Conservation (phyloP, 2,797 vertebrate genomes). For the Schizopygopsis malacanthus region DNA sequence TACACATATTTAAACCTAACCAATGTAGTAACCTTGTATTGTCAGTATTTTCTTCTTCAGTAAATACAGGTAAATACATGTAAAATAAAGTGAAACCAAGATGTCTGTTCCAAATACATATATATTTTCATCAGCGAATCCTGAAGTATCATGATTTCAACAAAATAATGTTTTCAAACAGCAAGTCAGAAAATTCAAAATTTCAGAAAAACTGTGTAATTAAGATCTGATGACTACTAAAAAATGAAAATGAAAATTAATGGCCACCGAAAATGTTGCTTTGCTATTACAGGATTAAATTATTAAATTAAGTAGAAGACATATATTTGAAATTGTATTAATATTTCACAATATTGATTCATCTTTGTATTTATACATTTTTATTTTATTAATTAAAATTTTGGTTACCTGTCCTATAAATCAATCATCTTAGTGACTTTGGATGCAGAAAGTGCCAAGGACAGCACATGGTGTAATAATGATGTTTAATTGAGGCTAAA, state of each 20-base stretch:
- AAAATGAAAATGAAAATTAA: too few relatives aligned
- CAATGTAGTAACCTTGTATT: too few relatives aligned
- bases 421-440: background rate
- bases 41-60: too few relatives aligned
- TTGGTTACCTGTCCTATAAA: background rate
- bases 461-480: conserved; percentile 28
- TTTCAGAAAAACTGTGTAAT: background rate
- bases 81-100: background rate
- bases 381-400: background rate
- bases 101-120: background rate
- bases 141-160: too few relatives aligned
- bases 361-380: background rate
- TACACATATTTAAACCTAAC: too few relatives aligned
- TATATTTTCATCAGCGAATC: too few relatives aligned
- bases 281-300: background rate
- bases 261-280: background rate
- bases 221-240: background rate
- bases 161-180: background rate
- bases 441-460: conserved; percentile 3
- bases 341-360: background rate
- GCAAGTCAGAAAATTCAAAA: background rate
- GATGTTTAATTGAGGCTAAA: conserved; percentile 46
- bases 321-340: background rate
- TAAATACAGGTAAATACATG: background rate
- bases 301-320: background rate